A percentile compares a stretch with the other conserved stretches of the same genome.
Evolutionary conservation across 2,888 invertebrate species (phyloP).

Genomic region (Ptychoptera contaminata): DNA sequence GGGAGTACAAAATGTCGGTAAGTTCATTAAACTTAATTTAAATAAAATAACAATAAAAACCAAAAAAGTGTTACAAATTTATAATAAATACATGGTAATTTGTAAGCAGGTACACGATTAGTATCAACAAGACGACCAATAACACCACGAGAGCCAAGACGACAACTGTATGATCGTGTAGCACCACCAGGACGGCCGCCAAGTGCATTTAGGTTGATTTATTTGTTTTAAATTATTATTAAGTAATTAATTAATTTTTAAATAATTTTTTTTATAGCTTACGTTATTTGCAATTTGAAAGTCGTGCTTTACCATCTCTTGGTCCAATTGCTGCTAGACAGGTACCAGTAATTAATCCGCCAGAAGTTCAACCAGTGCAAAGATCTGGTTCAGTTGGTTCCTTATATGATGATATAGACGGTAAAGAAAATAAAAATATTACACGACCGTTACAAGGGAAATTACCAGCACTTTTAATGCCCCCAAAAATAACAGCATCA

Average conservation of each 20-base stretch:
- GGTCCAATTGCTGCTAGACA: conserved; percentile 18
- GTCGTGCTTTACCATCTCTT: conserved; percentile 26
- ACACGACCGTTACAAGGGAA: conserved; percentile 6
- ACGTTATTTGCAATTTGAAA: conserved; percentile 43
- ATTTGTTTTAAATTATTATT: neutral
- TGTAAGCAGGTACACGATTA: conserved; percentile 22
- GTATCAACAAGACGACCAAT: conserved; percentile 71
- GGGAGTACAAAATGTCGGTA: too few species aligned
- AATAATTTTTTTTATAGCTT: conserved; percentile 33
- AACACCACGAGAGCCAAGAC: conserved; percentile 66
- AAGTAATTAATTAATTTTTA: neutral
- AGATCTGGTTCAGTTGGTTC: conserved; percentile 12
- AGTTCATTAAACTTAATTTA: neutral
- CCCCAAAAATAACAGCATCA: conserved; percentile 11
- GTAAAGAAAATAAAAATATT: neutral
- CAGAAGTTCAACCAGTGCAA: conserved; percentile 4
- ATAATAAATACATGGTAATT: too few species aligned
- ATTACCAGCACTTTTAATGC: conserved; percentile 12
- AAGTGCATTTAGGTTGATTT: conserved; percentile 55
- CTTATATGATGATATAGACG: conserved; percentile 7
- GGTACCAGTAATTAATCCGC: conserved; percentile 2
- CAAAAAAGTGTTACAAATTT: too few species aligned
- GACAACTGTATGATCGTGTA: conserved; percentile 55
- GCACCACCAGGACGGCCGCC: conserved; percentile 45
- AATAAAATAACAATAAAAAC: neutral